Conservation (phyloP, 2,888 invertebrate species). For the Volucella inanis region DNA sequence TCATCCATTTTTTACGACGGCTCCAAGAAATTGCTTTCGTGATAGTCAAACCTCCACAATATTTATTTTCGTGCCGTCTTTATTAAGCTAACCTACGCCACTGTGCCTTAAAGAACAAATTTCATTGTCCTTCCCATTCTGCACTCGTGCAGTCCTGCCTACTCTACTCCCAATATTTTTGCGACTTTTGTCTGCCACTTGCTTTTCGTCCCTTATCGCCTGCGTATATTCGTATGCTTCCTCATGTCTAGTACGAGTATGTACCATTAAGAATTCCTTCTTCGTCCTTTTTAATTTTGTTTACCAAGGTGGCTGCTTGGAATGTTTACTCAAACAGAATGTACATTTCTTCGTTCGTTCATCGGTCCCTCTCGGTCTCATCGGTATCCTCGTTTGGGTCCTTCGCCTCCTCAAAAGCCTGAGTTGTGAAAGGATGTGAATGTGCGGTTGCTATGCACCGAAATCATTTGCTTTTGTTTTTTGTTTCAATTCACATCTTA, state of each 20-base stretch:
- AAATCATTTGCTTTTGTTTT: constrained; percentile 41
- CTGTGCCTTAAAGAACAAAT: constrained; percentile 28
- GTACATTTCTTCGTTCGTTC: constrained; percentile 65
- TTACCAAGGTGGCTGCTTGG: constrained; percentile 73
- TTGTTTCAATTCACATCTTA: too few species aligned
- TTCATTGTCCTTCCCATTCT: constrained; percentile 18
- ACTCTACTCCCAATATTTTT: constrained; percentile 40
- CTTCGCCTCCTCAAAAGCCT: not conserved
- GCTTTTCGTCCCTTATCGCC: constrained; percentile 58
- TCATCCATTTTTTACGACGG: not conserved
- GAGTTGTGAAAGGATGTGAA: constrained; percentile 20
- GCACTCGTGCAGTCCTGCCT: not conserved
- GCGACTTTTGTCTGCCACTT: constrained; percentile 71
- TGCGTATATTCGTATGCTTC: not conserved
- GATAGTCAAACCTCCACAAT: not conserved
- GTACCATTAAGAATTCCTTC: constrained; percentile 70
- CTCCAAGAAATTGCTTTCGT: too few species aligned
- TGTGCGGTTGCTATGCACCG: constrained; percentile 56
- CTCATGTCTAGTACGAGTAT: constrained; percentile 62
- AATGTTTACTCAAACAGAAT: constrained; percentile 74
- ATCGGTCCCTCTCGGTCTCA: not conserved
- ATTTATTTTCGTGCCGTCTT: not conserved
- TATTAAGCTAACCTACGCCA: constrained; percentile 36
- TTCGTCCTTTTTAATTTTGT: constrained; percentile 73
- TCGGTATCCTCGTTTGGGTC: not conserved